Conservation (phyloP, 2,113 vertebrate species). For the Colius striatus region DNA sequence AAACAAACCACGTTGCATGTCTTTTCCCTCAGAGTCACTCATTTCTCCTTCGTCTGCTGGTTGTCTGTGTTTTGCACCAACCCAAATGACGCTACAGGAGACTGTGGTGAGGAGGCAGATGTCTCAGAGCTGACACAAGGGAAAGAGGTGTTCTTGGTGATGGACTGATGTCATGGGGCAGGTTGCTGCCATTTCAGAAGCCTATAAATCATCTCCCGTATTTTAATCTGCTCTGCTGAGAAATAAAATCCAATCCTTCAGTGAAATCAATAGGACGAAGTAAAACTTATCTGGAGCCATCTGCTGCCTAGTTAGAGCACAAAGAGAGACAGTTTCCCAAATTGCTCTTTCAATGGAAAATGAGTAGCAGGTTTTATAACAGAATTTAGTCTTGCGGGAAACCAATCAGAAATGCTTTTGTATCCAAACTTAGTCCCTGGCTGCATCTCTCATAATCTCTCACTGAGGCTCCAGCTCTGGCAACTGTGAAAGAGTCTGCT, state of each 20-base stretch:
- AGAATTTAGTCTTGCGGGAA: neutral
- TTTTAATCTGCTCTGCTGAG: constrained; percentile 36
- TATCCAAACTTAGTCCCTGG: neutral
- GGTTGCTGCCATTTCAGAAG: neutral
- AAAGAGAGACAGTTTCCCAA: constrained; percentile 44
- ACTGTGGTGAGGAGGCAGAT: accelerated
- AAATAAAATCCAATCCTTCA: constrained; percentile 43
- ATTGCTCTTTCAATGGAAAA: constrained; percentile 50
- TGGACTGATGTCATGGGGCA: neutral
- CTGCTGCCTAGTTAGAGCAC: constrained; percentile 45
- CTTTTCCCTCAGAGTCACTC: neutral
- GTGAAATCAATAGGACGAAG: constrained; percentile 41
- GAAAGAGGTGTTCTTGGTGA: neutral
- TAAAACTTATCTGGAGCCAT: constrained; percentile 51
- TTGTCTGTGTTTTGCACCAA: neutral
- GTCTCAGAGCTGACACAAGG: neutral
- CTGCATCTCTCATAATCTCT: constrained; percentile 1
- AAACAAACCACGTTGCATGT: neutral
- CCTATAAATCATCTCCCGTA: neutral
- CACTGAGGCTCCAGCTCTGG: neutral
- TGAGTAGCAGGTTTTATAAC: constrained; percentile 29
- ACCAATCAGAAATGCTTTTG: constrained; percentile 44
- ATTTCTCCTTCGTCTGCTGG: neutral
- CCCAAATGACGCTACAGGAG: neutral
- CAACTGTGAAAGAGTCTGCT: constrained; percentile 16